Conservation (phyloP, 2,888 invertebrate genomes). For the Caenorhabditis sp. region DNA sequence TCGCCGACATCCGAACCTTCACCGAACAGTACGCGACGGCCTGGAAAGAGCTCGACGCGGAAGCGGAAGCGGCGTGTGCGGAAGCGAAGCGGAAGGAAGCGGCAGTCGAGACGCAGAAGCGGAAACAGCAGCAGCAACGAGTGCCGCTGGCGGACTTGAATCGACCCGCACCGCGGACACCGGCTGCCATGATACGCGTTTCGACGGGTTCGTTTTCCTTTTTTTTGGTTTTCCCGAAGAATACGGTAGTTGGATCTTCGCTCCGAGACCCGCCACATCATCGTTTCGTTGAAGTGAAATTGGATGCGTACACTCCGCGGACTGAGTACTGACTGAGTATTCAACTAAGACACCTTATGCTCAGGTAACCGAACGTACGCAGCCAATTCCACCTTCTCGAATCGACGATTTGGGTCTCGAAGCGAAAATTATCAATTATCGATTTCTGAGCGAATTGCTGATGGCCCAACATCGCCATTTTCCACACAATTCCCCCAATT, state of each 20-base stretch:
- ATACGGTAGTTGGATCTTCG: not conserved
- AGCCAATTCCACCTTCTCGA: too few species aligned
- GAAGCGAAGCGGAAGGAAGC: slow-evolving; percentile 61
- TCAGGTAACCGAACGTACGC: too few species aligned
- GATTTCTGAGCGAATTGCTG: too few species aligned
- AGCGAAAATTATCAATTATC: too few species aligned
- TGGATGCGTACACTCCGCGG: too few species aligned
- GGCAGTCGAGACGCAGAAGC: slow-evolving; percentile 42
- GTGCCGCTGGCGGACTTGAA: slow-evolving; percentile 39
- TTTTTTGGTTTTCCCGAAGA: not conserved
- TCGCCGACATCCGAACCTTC: slow-evolving; percentile 94
- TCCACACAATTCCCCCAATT: not conserved
- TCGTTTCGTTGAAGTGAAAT: too few species aligned
- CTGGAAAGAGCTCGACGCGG: slow-evolving; percentile 70
- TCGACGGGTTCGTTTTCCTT: slow-evolving; percentile 44
- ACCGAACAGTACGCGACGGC: slow-evolving; percentile 90
- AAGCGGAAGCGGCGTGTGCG: slow-evolving; percentile 63
- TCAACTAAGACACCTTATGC: too few species aligned
- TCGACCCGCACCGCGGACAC: slow-evolving; percentile 33
- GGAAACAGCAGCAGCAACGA: slow-evolving; percentile 44
- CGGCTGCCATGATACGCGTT: slow-evolving; percentile 56
- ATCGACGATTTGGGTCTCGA: too few species aligned
- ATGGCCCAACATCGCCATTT: too few species aligned
- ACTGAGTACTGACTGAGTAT: too few species aligned
- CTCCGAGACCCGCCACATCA: too few species aligned